Percentiles rank a stretch among this genome's conserved stretches.
These are phyloP conservation scores for Myxocyprinus asiaticus DNA, from an alignment of 2,113 vertebrate genomes.

Conservation along the genomic window DNA sequence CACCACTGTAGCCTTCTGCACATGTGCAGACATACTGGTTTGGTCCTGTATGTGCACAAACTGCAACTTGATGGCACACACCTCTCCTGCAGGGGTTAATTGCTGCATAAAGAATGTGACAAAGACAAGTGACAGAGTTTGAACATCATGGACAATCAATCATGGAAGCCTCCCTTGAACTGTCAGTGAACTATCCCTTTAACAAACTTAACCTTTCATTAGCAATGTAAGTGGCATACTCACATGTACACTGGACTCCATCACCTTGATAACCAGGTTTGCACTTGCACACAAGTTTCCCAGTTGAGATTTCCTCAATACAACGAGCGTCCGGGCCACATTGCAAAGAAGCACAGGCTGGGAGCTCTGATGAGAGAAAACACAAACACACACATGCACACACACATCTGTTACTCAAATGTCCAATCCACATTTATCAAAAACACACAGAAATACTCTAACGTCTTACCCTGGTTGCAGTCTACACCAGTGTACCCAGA, in stretches of 20 bases:
- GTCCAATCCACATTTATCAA: not conserved
- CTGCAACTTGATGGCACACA: slow-evolving; percentile 77
- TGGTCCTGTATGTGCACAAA: slow-evolving; percentile 82
- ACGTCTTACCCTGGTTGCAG: slow-evolving; percentile 83
- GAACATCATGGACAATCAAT: too few species aligned
- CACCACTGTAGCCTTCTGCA: slow-evolving; percentile 80
- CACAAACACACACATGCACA: not conserved
- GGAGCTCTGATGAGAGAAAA: slow-evolving; percentile 63
- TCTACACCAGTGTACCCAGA: slow-evolving; percentile 82
- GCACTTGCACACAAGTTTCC: slow-evolving; percentile 80
- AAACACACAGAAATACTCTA: not conserved
- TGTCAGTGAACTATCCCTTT: too few species aligned
- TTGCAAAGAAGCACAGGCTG: slow-evolving; percentile 73
- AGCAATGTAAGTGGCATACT: slow-evolving; percentile 64
- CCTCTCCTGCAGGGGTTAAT: slow-evolving; percentile 82
- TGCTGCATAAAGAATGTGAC: slow-evolving; percentile 69
- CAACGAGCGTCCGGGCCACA: slow-evolving; percentile 83
- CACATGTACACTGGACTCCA: slow-evolving; percentile 76
- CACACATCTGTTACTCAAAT: not conserved
- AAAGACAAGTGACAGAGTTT: not conserved
- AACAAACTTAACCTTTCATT: too few species aligned
- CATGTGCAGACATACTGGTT: slow-evolving; percentile 82
- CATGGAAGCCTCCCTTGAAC: too few species aligned
- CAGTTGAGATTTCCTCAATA: slow-evolving; percentile 66
- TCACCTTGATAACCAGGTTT: slow-evolving; percentile 72